A percentile compares a stretch with the other conserved stretches of the same genome.
phyloP scores from a whole-genome alignment of 2,888 invertebrate species.

The Tenthredo livida region DNA sequence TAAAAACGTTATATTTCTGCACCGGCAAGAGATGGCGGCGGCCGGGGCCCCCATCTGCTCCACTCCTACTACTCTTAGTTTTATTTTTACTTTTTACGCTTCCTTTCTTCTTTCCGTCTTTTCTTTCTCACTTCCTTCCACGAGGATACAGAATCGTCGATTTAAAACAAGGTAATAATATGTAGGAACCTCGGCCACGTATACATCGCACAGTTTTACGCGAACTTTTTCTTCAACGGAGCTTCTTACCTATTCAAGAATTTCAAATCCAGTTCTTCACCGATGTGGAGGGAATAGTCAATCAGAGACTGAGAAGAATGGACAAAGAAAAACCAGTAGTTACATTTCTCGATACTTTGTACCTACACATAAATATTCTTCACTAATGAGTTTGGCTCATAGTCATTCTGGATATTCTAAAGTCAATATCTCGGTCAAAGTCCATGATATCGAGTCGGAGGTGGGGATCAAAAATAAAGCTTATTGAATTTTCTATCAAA shows the following conservation, averaged over 20 bases:
- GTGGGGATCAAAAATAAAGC: background rate
- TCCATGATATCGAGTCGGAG: background rate
- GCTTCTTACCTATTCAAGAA: background rate
- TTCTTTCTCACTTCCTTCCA: background rate
- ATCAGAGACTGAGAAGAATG: background rate
- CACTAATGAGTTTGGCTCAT: background rate
- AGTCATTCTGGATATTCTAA: background rate
- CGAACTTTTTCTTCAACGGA: background rate
- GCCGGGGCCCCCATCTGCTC: conserved; percentile 19
- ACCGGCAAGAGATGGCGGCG: background rate
- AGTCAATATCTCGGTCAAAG: background rate
- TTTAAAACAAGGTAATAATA: background rate
- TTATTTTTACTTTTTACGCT: background rate
- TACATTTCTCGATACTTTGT: background rate
- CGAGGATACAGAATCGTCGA: conserved; percentile 5
- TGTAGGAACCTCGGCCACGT: background rate
- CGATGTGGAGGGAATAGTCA: background rate
- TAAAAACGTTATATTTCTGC: conserved; percentile 11
- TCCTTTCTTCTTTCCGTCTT: background rate
- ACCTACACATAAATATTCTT: background rate
- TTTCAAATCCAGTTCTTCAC: background rate
- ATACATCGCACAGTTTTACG: background rate
- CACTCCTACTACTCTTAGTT: background rate
- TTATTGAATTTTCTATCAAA: too few species aligned
- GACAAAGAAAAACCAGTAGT: background rate